A percentile compares a stretch with the other conserved stretches of the same genome.
phyloP scores from a whole-genome alignment of 1,140 invertebrate species.

The Phenacoccus solenopsis region DNA sequence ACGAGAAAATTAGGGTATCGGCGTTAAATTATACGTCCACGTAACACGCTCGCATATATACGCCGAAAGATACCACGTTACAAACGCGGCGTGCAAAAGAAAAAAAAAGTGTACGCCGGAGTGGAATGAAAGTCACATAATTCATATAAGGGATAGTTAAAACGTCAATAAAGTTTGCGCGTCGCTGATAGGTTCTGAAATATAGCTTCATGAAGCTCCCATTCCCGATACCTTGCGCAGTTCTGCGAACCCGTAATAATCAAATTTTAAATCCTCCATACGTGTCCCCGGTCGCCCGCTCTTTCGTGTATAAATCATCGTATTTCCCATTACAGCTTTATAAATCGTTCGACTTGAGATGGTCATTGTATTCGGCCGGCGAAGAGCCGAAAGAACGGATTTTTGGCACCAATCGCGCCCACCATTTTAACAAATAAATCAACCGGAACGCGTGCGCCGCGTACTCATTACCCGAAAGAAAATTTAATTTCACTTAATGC shows the following conservation, averaged over 20 bases:
- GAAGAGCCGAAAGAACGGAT: background rate
- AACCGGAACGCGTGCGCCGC: too few relatives aligned
- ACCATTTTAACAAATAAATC: background rate
- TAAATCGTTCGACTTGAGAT: background rate
- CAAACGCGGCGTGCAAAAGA: too few relatives aligned
- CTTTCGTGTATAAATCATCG: background rate
- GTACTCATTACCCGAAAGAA: too few relatives aligned
- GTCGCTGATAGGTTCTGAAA: background rate
- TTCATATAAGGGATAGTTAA: background rate
- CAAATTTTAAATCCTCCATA: background rate
- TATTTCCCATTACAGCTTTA: background rate
- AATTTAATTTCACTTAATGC: too few relatives aligned
- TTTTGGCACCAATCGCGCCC: background rate
- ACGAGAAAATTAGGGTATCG: too few relatives aligned
- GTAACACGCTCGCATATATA: too few relatives aligned
- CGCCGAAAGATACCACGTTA: too few relatives aligned
- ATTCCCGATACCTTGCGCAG: background rate
- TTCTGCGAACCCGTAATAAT: too few relatives aligned
- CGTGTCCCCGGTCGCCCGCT: too few relatives aligned
- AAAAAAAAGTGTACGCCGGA: too few relatives aligned
- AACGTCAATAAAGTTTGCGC: slow-evolving; percentile 1
- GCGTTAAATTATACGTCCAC: too few relatives aligned
- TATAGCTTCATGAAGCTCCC: background rate
- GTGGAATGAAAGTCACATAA: background rate
- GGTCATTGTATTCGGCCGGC: too few relatives aligned